Evolutionary conservation across 1,140 invertebrate genomes (phyloP).

Genomic region (Propsilocerus akamusi): DNA sequence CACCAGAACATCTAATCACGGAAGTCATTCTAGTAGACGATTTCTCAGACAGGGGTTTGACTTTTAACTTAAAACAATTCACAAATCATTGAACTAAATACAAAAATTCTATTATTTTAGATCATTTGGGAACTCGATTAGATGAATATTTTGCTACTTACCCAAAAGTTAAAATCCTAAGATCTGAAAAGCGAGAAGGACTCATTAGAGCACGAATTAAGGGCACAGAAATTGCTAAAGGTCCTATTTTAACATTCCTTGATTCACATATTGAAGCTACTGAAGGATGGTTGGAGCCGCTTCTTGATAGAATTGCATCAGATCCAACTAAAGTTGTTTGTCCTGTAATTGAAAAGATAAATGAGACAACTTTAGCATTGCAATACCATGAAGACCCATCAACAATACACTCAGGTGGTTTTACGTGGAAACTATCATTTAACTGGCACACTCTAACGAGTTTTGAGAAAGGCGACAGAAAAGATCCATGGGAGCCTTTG

Average conservation of each 20-base stretch:
- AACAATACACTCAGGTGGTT: constrained; percentile 85
- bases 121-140: constrained; percentile 76
- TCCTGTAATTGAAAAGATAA: constrained; percentile 85
- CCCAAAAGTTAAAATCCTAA: constrained; percentile 77
- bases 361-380: constrained; percentile 77
- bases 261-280: constrained; percentile 98
- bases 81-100: constrained; percentile 25
- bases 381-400: constrained; percentile 62
- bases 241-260: constrained; percentile 83
- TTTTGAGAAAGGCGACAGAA: constrained; percentile 63
- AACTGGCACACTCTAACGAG: constrained; percentile 96
- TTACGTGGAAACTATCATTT: constrained; percentile 94
- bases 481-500: constrained; percentile 55
- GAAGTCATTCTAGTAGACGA: constrained; percentile 94
- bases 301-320: constrained; percentile 80
- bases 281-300: constrained; percentile 88
- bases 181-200: constrained; percentile 70
- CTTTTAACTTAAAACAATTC: too few relatives aligned
- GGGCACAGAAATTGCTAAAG: constrained; percentile 66
- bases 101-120: too few relatives aligned
- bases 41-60: constrained; percentile 72
- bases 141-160: constrained; percentile 82
- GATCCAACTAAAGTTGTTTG: constrained; percentile 80
- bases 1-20: constrained; percentile 67
- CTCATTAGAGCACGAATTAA: constrained; percentile 82